phyloP scores from a whole-genome alignment of 2,113 vertebrate genomes.

The Dolichallabes microphthalmus region DNA sequence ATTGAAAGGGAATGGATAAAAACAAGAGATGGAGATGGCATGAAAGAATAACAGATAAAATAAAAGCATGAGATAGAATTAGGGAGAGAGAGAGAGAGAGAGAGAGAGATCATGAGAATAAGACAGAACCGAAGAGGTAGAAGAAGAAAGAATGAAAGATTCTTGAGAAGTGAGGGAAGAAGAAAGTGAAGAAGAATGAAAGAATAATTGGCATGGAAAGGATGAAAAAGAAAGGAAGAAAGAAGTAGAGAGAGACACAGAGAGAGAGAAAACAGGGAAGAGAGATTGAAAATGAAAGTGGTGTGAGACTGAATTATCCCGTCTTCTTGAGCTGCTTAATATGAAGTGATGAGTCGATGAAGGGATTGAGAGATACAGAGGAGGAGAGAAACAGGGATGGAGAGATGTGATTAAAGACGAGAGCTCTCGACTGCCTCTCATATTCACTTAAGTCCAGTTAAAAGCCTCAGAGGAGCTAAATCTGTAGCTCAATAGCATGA shows the following conservation, averaged over 20 bases:
- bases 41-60: not conserved
- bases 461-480: not conserved
- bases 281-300: not conserved
- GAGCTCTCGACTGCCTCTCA: conserved; percentile 6
- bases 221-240: not conserved
- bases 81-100: not conserved
- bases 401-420: conserved; percentile 40
- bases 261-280: not conserved
- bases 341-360: conserved; percentile 35
- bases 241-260: not conserved
- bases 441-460: conserved; percentile 8
- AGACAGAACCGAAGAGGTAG: not conserved
- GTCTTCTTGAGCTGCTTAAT: conserved; percentile 14
- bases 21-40: not conserved
- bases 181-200: not conserved
- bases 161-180: not conserved
- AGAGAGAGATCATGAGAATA: not conserved
- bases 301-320: not conserved
- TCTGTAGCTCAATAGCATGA: not conserved
- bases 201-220: not conserved
- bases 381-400: not conserved
- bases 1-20: not conserved
- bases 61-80: not conserved
- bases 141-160: not conserved
- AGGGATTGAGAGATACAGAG: not conserved